Evolutionary conservation across 92 coral and sea anemone species (phyloP), one percentile per base, ranked within the genome.

Genomic region (Palythoa grandis): DNA sequence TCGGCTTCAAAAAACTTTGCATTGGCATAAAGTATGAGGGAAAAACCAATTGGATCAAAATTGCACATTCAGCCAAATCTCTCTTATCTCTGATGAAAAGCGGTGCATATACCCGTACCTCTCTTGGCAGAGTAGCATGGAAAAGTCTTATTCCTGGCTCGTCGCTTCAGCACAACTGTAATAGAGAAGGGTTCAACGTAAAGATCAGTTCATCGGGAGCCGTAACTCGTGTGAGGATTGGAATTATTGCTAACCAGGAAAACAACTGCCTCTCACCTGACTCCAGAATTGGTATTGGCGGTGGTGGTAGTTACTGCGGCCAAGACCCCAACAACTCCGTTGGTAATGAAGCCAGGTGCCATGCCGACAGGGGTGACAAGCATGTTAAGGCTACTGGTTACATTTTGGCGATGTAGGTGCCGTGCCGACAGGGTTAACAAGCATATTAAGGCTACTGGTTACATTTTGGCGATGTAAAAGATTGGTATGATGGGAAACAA

Each of bases 281-380:
- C 54, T 89, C 91, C 38, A 83, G 91, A 63, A 54, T 89, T 72
- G 91, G 91, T 9, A 68, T 89, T 76, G 91, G 91, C 16, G 86
- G 88, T 16, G 91, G 61, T 4, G 91, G 91, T 22, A 52, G 20
- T 37, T 68, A 57, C 43, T 89, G 91, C 38, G 61, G 72, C 12
- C 86, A 89, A 37, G 47, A 84, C 29, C 65, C 74, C 23, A 24
- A 52, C 17, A 84, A 69, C 82, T 65, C 85, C 12, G 91, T 87
- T 3, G 91, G 91, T 2, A 89, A 89, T 78, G 91, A 89, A 24
- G 91, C 91, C 11, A 82, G 72, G 17, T 89, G 91, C 53, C 19
- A 25, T 7, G 72, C 80, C 53, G 73, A 43, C 69, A 50, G 12
- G 9, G 56, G 84, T 23, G 65, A 77, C 47, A 77, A 48, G 23